Evolutionary conservation across 2,797 vertebrate genomes (phyloP).

Genomic region (Platyrinchus mystaceus): DNA sequence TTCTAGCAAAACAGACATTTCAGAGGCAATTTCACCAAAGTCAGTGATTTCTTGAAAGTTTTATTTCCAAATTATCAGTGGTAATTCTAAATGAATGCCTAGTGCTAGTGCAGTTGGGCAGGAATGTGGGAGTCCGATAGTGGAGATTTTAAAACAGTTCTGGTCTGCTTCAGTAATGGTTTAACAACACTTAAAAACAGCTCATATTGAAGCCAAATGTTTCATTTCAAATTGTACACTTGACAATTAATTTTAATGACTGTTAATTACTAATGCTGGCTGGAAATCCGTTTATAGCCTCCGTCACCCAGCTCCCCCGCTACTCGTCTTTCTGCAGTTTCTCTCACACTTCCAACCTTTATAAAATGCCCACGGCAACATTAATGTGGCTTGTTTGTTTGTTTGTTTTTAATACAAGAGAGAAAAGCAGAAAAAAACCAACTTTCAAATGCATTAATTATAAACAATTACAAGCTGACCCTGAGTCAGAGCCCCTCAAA

Average conservation of each 20-base stretch:
- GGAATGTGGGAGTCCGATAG: background rate
- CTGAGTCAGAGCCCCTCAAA: background rate
- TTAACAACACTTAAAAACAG: conserved; percentile 64
- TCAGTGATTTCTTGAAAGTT: background rate
- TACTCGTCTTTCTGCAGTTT: conserved; percentile 42
- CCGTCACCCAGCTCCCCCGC: background rate
- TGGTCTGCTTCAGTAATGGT: conserved; percentile 43
- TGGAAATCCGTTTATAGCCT: conserved; percentile 56
- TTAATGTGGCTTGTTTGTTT: background rate
- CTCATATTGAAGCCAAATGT: conserved; percentile 62
- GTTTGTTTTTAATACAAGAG: background rate
- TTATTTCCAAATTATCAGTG: background rate
- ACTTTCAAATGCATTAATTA: background rate
- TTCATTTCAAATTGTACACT: conserved; percentile 56
- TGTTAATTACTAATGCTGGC: conserved; percentile 65
- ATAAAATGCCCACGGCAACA: background rate
- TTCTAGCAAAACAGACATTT: background rate
- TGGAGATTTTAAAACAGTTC: conserved; percentile 36
- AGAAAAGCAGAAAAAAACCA: conserved; percentile 3
- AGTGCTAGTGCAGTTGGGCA: background rate
- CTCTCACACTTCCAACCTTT: conserved; percentile 25
- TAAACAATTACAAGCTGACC: conserved; percentile 18
- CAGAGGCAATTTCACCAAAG: background rate
- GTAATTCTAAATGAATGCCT: background rate
- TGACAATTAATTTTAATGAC: conserved; percentile 70